phyloP scores from a whole-genome alignment of 2,888 invertebrate species.

The Ornithoptera alexandrae region DNA sequence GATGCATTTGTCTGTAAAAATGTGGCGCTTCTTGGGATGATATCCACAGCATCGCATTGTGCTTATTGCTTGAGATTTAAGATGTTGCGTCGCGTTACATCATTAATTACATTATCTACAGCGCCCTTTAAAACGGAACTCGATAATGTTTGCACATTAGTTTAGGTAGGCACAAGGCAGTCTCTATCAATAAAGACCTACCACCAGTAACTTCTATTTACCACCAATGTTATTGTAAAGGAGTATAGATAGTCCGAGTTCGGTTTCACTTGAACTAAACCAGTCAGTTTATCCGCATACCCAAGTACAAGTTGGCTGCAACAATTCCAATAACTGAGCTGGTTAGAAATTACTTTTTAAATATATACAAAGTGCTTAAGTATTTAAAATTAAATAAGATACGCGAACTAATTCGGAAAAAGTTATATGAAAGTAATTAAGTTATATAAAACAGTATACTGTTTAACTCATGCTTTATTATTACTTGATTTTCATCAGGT shows the following conservation, averaged over 20 bases:
- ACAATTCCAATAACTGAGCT: slow-evolving; percentile 8
- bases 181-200: no score
- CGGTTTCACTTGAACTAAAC: slow-evolving; percentile 38
- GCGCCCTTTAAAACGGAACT: no score
- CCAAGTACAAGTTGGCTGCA: slow-evolving; percentile 29
- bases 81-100: no score
- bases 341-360: slow-evolving; percentile 3
- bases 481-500: neutral
- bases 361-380: neutral
- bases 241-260: neutral
- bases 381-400: neutral
- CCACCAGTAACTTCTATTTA: no score
- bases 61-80: no score
- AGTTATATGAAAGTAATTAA: neutral
- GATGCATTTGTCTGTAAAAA: no score
- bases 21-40: no score
- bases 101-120: no score
- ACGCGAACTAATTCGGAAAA: neutral
- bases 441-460: neutral
- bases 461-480: neutral
- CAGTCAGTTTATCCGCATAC: slow-evolving; percentile 41
- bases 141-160: no score
- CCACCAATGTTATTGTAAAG: neutral
- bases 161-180: no score
- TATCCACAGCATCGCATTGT: no score